These are phyloP conservation scores for Sebastes steindachneri DNA, from an alignment of 2,797 vertebrate genomes.

Conservation along the genomic window DNA sequence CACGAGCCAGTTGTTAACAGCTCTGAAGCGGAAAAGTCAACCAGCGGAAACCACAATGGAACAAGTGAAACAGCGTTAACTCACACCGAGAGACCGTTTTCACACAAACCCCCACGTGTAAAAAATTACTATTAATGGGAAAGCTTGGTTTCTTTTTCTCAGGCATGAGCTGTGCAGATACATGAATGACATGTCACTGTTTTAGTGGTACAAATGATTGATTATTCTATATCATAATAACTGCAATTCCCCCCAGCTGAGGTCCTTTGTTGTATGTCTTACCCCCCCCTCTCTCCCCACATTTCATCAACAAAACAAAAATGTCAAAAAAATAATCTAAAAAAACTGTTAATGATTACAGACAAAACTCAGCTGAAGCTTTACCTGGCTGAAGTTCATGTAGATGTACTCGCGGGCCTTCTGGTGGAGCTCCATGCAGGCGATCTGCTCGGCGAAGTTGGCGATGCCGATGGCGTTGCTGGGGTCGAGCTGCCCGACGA, in stretches of 20 bases:
- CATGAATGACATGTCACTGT: neutral
- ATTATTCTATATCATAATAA: neutral
- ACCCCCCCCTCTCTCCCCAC: neutral
- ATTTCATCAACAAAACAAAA: neutral
- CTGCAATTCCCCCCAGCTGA: neutral
- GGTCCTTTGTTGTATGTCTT: neutral
- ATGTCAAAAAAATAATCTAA: neutral
- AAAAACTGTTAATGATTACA: neutral
- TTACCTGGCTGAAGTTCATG: constrained; percentile 94
- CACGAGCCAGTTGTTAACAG: neutral
- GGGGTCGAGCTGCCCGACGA: constrained; percentile 93
- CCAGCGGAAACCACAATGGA: constrained; percentile 35
- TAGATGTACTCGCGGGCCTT: constrained; percentile 95
- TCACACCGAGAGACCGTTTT: neutral
- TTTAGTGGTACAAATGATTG: neutral
- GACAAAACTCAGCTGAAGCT: neutral
- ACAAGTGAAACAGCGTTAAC: constrained; percentile 32
- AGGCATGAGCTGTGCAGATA: neutral
- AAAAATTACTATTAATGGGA: neutral
- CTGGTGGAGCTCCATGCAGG: constrained; percentile 91
- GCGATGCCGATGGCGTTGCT: constrained; percentile 97
- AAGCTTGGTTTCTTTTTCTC: neutral
- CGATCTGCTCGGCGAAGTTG: constrained; percentile 94
- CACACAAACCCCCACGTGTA: neutral
- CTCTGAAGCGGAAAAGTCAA: neutral